Evolutionary conservation across 2,113 vertebrate genomes (phyloP).

Genomic region (Neoarius graeffei): DNA sequence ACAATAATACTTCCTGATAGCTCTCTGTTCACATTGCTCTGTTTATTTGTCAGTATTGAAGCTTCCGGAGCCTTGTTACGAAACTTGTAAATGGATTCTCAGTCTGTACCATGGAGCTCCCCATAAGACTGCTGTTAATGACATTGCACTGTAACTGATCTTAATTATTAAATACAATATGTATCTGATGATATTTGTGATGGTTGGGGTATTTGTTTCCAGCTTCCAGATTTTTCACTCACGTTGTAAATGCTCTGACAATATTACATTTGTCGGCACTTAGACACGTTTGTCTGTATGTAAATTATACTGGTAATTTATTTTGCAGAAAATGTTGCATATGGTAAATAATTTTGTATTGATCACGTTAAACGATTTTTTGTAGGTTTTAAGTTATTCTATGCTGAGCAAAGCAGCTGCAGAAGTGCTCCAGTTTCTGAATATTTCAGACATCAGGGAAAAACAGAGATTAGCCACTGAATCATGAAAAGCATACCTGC

Average conservation of each 20-base stretch:
- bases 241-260: slow-evolving; percentile 34
- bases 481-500: slow-evolving; percentile 39
- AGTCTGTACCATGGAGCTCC: slow-evolving; percentile 5
- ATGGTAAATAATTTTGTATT: slow-evolving; percentile 28
- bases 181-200: slow-evolving; percentile 36
- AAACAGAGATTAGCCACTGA: slow-evolving; percentile 38
- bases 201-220: slow-evolving; percentile 32
- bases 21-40: slow-evolving; percentile 37
- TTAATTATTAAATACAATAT: slow-evolving; percentile 41
- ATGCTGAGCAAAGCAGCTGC: slow-evolving; percentile 16
- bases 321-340: slow-evolving; percentile 7
- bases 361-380: slow-evolving; percentile 16
- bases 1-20: slow-evolving; percentile 48
- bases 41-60: slow-evolving; percentile 41
- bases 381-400: slow-evolving; percentile 23
- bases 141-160: slow-evolving; percentile 37
- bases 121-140: slow-evolving; percentile 45
- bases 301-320: slow-evolving; percentile 25
- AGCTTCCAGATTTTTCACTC: slow-evolving; percentile 28
- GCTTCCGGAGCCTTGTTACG: slow-evolving; percentile 45
- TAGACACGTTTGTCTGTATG: neutral
- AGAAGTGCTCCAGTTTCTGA: neutral
- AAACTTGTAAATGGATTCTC: slow-evolving; percentile 48
- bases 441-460: neutral
- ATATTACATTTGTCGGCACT: slow-evolving; percentile 11